Base-by-base conservation (phyloP, 2,113 vertebrate species). In the Odocoileus hemionus region DNA sequence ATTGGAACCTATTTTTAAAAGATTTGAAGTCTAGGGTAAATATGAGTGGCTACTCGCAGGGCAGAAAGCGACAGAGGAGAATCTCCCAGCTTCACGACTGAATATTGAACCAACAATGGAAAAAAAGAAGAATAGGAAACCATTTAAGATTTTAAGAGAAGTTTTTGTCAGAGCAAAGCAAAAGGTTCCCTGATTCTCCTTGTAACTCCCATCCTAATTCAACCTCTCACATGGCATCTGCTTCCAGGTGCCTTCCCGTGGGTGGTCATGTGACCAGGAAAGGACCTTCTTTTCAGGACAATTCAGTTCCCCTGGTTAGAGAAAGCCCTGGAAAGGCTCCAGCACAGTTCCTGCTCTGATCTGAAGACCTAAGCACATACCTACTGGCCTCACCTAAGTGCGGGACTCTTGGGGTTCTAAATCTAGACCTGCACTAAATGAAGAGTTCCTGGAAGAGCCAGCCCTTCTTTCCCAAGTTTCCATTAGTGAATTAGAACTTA, bases 31-130 rank as follows among this genome's bases (percentile, higher is more conserved):
- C 84, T 21, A 12, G 16, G 13, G 6, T 28, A 33, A 39, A 45
- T 12, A 30, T 25, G 36, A 39, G 26, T 3, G 4, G 4, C n/a
- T 47, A 21, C 14, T 36, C 14, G 0, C 4, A 12, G 21, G 26
- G 6, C 1, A 2, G 13, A n/a, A 30, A n/a, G 47, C 30, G 2
- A 64, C 17, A 52, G 15, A 79, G 30, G n/a, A 45, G 17, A 67
- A 39, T 78, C 52, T 28, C n/a, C 58, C 80, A 28, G 21, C 25
- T 47, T 61, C 78, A 60, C 36, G 14, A 5, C 2, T 67, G 39
- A 15, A 9, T 13, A 11, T 30, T 1, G 1, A 76, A 52, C 7
- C n/a, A 84, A 91, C 79, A 10, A 55, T 17, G 57, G 33, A 3
- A 45, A 87, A 92, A 92, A 28, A 23, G 33, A 52, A 74, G 39